phyloP scores from a whole-genome alignment of 2,113 vertebrate genomes.

The Anhinga rufa region DNA sequence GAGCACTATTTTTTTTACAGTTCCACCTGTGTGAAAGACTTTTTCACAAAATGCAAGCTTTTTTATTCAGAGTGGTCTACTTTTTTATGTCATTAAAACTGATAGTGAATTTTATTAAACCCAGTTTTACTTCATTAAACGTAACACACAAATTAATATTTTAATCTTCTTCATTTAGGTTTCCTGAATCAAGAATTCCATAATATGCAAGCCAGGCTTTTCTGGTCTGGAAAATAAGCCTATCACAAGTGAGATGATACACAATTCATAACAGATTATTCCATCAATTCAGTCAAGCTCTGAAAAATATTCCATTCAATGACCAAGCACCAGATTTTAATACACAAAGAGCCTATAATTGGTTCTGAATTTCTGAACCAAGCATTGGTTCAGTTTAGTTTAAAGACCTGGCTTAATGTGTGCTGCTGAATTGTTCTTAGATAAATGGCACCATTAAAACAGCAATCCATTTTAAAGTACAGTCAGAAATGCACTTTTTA shows the following conservation, averaged over 20 bases:
- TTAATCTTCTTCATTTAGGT: not conserved
- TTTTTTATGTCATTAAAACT: not conserved
- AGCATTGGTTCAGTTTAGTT: not conserved
- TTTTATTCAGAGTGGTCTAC: not conserved
- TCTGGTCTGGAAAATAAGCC: conserved; percentile 16
- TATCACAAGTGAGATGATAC: not conserved
- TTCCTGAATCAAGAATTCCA: not conserved
- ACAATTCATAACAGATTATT: conserved; percentile 32
- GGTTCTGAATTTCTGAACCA: not conserved
- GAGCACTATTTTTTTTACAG: not conserved
- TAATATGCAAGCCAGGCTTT: not conserved
- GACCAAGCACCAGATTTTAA: not conserved
- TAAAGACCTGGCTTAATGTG: not conserved
- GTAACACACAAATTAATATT: not conserved
- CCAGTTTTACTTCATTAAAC: not conserved
- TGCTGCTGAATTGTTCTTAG: not conserved
- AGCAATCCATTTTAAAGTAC: not conserved
- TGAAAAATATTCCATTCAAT: conserved; percentile 32
- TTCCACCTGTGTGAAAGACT: not conserved
- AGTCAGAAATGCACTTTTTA: not conserved
- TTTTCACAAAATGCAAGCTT: not conserved
- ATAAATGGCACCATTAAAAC: not conserved
- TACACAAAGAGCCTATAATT: not conserved
- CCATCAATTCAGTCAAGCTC: not conserved
- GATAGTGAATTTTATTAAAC: not conserved